Base-by-base conservation (phyloP, 2,113 vertebrate species). In the Synchiropus splendidus region DNA sequence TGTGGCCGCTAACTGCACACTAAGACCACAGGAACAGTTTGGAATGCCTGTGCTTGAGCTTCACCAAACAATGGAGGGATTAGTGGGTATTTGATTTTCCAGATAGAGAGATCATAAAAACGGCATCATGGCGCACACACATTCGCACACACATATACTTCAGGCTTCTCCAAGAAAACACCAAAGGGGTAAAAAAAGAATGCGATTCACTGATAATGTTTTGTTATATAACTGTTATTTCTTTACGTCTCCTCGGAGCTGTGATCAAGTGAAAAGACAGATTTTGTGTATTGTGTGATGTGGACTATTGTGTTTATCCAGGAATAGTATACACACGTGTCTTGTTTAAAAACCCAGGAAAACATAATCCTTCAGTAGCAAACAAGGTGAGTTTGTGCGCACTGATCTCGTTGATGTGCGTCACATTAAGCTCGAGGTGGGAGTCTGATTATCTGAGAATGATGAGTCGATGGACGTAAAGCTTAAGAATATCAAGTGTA, bases 21-120 rank as follows among this genome's bases (percentile, higher is more conserved):
- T 54, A 47, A 48, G 53, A 68, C 45, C 44, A 55, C 30, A 55
- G 40, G 53, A 69, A 67, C 53, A 57, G 51, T 43, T 58, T 51
- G 67, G 51, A 67, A 69, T 72, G 64, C 58, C 70, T 65, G 51
- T 45, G 58, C 46, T 54, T 42, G 39, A 54, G 54, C 48, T 64
- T 51, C 42, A 38, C 49, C 53, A 64, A 61, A 78, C 72, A 78
- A 74, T 58, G 48, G 49, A 55, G 6, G 48, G 31, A 18, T 70
- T 78, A 66, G 48, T 48, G 47, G 42, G 33, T 52, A 53, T 69
- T 58, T 52, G 34, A 64, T 64, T 76, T 67, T 64, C 48, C 61
- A 57, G 48, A 53, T 50, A 52, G 42, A 15, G 30, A 58, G 57
- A 63, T 51, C 48, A 66, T 36, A 58, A 51, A 49, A 48, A 27